Conservation (phyloP, 1,140 invertebrate species). For the Lerema accius region DNA sequence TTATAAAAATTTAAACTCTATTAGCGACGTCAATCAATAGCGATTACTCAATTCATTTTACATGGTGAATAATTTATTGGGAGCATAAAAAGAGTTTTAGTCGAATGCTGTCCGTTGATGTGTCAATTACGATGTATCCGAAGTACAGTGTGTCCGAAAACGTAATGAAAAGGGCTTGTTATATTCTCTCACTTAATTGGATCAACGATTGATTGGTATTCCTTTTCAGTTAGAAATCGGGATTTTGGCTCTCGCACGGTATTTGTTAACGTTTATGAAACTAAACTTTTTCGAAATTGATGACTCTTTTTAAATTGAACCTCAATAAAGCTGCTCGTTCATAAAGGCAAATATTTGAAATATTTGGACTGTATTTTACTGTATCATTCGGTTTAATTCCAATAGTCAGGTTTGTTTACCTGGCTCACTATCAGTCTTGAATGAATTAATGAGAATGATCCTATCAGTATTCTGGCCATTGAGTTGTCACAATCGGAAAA, state of each 20-base stretch:
- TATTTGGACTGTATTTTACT: too few relatives aligned
- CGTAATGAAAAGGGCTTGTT: slow-evolving; percentile 27
- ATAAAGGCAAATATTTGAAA: too few relatives aligned
- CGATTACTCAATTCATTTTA: slow-evolving; percentile 11
- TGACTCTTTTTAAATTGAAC: too few relatives aligned
- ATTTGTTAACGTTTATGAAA: slow-evolving; percentile 8
- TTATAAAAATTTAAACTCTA: too few relatives aligned
- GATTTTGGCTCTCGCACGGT: slow-evolving; percentile 13
- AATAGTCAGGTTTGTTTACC: too few relatives aligned
- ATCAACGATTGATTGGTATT: slow-evolving; percentile 24
- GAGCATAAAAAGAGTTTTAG: slow-evolving; percentile 28
- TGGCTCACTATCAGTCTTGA: too few relatives aligned
- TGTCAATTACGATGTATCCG: slow-evolving; percentile 23
- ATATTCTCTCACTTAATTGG: slow-evolving; percentile 30
- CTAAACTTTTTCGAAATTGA: slow-evolving; percentile 22
- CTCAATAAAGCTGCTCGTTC: too few relatives aligned
- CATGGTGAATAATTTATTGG: slow-evolving; percentile 6
- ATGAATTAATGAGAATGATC: too few relatives aligned
- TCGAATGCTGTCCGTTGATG: slow-evolving; percentile 7
- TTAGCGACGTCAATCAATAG: slow-evolving; percentile 2
- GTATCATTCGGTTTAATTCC: too few relatives aligned
- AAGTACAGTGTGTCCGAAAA: slow-evolving; percentile 14
- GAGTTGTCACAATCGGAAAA: too few relatives aligned
- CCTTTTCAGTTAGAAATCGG: slow-evolving; percentile 25
- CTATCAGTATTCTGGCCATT: too few relatives aligned